Evolutionary conservation across 1,140 invertebrate genomes (phyloP).

Genomic region (Manduca sexta): DNA sequence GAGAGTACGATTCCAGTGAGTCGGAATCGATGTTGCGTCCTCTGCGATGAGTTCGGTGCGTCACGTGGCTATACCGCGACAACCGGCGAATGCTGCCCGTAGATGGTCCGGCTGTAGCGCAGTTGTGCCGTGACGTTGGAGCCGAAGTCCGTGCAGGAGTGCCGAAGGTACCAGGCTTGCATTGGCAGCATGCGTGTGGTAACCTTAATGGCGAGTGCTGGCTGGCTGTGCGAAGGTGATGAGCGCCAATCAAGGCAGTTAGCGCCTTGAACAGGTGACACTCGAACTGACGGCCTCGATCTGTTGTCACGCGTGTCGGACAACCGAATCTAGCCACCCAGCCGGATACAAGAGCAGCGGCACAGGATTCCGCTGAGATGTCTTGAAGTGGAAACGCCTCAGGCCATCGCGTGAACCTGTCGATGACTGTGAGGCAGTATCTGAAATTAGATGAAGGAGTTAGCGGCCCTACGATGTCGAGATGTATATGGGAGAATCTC

Average conservation of each 20-base stretch:
- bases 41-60: no score
- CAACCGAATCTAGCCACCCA: slow-evolving; percentile 11
- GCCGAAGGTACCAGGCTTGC: no score
- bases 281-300: background rate
- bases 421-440: background rate
- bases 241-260: background rate
- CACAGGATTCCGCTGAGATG: slow-evolving; percentile 55
- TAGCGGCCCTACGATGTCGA: slow-evolving; percentile 24
- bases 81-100: no score
- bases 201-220: no score
- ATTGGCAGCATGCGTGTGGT: no score
- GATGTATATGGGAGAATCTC: slow-evolving; percentile 30
- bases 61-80: no score
- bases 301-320: background rate
- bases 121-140: no score
- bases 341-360: slow-evolving; percentile 13
- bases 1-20: no score
- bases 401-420: slow-evolving; percentile 15
- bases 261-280: background rate
- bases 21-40: no score
- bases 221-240: background rate
- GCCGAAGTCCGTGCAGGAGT: no score
- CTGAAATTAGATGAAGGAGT: slow-evolving; percentile 38
- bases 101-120: no score
- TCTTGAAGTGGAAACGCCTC: slow-evolving; percentile 22